Evolutionary conservation across 2,888 invertebrate species (phyloP), one percentile per base, ranked within the genome.

Genomic region (Metopia argyrocephala): DNA sequence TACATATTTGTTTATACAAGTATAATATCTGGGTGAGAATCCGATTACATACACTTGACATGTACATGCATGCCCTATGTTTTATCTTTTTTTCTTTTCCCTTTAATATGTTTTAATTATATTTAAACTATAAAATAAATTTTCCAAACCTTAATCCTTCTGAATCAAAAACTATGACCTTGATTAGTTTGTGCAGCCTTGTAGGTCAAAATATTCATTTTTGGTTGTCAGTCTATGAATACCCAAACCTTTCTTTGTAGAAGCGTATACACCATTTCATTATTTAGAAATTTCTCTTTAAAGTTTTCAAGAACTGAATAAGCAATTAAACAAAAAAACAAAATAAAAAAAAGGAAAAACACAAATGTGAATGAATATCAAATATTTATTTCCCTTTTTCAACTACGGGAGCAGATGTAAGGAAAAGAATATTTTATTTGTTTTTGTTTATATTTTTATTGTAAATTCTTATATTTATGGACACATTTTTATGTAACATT

Each of bases 401-500:
- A n/a, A n/a, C n/a, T n/a, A n/a, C n/a, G n/a, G 18, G 12, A 48
- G 6, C n/a, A 18, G 6, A 20, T 20, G 20, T 20, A 48, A 20
- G 18, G n/a, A 48, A 2, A 48, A 2, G 38, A 59, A 23, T 20
- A 31, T 15, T 31, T 23, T 31, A 28, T 69, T 18, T 59, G 4
- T 46, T 5, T 69, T 59, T 28, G 15, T 57, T 65, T 38, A 12
- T 45, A 27, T 64, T 57, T 64, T 73, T 65, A 64, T 65, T 62
- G 38, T 71, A 48, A 56, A 57, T 74, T 48, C 31, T 74, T 74
- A 59, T 50, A 57, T 50, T 61, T 70, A 27, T 69, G 38, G 38
- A 38, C 38, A 56, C 48, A 52, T 52, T 50, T 61, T 74, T 59
- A 65, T 65, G 74, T 59, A 28, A 59, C 65, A 65, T 56, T 74